A percentile compares a stretch with the other conserved stretches of the same genome.
phyloP scores from a whole-genome alignment of 2,113 vertebrate species.

The Saimiri boliviensis region DNA sequence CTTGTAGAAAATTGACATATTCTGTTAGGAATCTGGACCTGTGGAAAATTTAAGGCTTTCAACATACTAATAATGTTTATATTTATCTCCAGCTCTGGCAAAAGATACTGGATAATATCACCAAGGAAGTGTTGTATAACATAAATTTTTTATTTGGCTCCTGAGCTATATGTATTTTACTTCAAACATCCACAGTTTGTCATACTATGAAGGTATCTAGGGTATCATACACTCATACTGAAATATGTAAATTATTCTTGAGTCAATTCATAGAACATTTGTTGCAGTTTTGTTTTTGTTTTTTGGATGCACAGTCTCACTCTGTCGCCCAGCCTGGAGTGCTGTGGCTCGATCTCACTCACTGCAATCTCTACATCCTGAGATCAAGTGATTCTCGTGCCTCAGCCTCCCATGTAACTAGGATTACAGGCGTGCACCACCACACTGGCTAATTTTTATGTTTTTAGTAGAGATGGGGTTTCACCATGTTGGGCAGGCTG shows the following conservation, averaged over 20 bases:
- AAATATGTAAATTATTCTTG: not conserved
- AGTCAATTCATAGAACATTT: not conserved
- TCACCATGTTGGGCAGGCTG: too few relatives aligned
- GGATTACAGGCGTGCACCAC: too few relatives aligned
- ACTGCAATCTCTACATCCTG: too few relatives aligned
- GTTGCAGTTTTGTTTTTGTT: not conserved
- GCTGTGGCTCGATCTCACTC: too few relatives aligned
- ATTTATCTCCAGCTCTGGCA: not conserved
- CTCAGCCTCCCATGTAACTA: too few relatives aligned
- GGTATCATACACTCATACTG: not conserved
- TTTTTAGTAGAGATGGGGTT: too few relatives aligned
- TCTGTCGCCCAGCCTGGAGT: too few relatives aligned
- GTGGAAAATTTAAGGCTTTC: constrained; percentile 8
- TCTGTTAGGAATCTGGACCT: constrained; percentile 7
- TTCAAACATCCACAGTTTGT: not conserved
- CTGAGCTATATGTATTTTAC: not conserved
- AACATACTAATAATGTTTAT: not conserved
- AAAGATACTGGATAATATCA: not conserved
- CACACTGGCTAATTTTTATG: too few relatives aligned
- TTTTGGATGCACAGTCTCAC: too few relatives aligned
- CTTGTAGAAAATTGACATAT: not conserved
- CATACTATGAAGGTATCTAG: not conserved
- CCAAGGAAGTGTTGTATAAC: not conserved
- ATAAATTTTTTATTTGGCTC: constrained; percentile 14
- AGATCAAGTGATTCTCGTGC: too few relatives aligned